Conservation (phyloP, 1,140 invertebrate genomes). For the Matsumurasca onukii region DNA sequence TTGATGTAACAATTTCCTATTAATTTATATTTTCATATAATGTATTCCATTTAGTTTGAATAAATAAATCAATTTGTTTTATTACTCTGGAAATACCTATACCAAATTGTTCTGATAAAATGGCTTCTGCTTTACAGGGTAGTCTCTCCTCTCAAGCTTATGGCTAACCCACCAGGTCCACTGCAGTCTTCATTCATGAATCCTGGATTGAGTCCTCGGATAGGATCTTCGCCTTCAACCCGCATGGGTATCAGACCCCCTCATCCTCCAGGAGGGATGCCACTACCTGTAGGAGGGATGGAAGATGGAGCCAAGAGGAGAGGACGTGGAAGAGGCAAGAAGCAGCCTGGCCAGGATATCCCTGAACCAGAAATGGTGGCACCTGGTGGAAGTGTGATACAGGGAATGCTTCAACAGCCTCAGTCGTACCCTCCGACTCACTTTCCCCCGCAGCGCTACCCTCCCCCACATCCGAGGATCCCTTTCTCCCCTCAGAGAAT, state of each 20-base stretch:
- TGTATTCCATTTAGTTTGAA: too few relatives aligned
- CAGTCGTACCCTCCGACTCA: conserved; percentile 44
- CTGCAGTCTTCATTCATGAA: conserved; percentile 22
- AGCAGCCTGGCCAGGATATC: conserved; percentile 55
- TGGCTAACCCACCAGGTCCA: conserved; percentile 32
- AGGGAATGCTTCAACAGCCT: conserved; percentile 49
- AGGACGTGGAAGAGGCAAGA: conserved; percentile 58
- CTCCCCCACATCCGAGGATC: conserved; percentile 56
- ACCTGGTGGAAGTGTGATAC: conserved; percentile 30
- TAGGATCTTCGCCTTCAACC: not conserved
- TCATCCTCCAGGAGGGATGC: not conserved
- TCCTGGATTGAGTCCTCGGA: not conserved
- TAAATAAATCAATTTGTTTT: too few relatives aligned
- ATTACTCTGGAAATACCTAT: too few relatives aligned
- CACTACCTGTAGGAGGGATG: not conserved
- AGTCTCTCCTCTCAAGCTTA: conserved; percentile 30
- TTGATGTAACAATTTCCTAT: too few relatives aligned
- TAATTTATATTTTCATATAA: too few relatives aligned
- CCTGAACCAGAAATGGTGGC: conserved; percentile 40
- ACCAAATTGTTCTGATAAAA: too few relatives aligned
- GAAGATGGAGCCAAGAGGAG: conserved; percentile 50
- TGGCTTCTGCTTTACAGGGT: conserved; percentile 29
- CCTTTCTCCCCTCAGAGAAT: conserved; percentile 38
- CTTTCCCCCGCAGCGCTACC: conserved; percentile 43
- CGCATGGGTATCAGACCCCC: conserved; percentile 17